Base-by-base conservation (phyloP, 2,888 invertebrate genomes). In the Dendrolimus pini region DNA sequence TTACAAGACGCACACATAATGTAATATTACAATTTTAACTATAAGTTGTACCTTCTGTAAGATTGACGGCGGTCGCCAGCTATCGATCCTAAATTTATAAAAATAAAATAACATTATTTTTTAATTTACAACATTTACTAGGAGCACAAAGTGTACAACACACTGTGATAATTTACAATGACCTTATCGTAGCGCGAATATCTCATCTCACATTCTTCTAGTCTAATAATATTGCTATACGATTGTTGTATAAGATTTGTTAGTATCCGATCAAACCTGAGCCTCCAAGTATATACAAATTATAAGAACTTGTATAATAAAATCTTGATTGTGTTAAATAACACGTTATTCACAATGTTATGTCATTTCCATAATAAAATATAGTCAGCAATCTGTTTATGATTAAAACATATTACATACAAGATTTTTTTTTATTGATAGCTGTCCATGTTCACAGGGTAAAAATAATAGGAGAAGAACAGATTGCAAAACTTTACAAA, bases 101-200 rank as follows among this genome's bases (percentile, higher is more conserved):
- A 89, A 89, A 86, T 87, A 86, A 86, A 81, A 82, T 83, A 83
- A 80, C 78, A 76, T 77, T 78, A 82, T 82, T 78, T 79, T 79
- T 82, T 85, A 81, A 70, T 82, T 82, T 82, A 85, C 83, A 82
- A 78, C 77, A 81, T 83, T 82, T 76, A 78, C 79, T 83, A 82
- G 9, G 71, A 76, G 85, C 85, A 85, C 83, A 52, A 52, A 81
- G 82, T 83, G 83, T 83, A 82, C 74, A 78, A 72, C 70, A 75
- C 74, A 71, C 74, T 69, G 66, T 69, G 66, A 69, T 70, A 72
- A 74, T 78, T 80, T 79, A 77, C 74, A 75, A 30, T 30, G 30
- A 30, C 30, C 30, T 30, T 30, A 30, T 30, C 30, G 6, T 30
- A 30, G 47, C 9, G 9, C 12, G 47, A 47, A 47, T 12, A 10